Base-by-base conservation (phyloP, 64 coral and sea anemone genomes). In the Montipora sp. region DNA sequence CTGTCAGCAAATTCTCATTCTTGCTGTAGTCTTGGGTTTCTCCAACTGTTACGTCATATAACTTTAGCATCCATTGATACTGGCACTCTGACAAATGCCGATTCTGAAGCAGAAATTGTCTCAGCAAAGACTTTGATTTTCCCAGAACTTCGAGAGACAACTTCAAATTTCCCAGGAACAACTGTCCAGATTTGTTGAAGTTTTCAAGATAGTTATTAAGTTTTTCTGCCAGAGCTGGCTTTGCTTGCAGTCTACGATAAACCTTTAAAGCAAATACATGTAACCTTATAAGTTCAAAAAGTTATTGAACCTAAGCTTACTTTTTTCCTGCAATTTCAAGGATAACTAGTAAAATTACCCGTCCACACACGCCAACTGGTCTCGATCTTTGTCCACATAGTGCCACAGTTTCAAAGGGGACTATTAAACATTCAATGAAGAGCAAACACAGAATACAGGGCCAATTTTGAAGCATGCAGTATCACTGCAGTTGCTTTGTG, bases 31-130 rank as follows among this genome's bases (percentile, higher is more conserved):
- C 73, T 19, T 84, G 84, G 49, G 20, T 50, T 77, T 79, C 44
- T 78, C 70, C 89, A 15, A 78, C 50, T 24, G 10, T 81, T 23
- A 97, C 13, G 7, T 73, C 89, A 97, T 94, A 97, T 14, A 97
- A 15, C 58, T 83, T 88, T 16, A 97, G 36, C 27, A 88, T 86
- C 22, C 86, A 27, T 45, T 48, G 51, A 85, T 91, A 94, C 8
- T 97, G 95, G 44, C 23, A 75, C 3, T 89, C 82, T 36, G 77
- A 91, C 49, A 97, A 55, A 53, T 94, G 84, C 51, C 89, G 95
- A 71, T 97, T 97, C 53, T 97, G 95, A 43, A 97, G 95, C 2
- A 97, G 75, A 59, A 89, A 97, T 36, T 85, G 74, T 63, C 61
- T 67, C 11, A 97, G 49, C 53, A 91, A 79, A 51, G 81, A 22